A percentile compares a stretch with the other conserved stretches of the same genome.
Conservation (phyloP, 1,140 invertebrate genomes). For the Thaumatotibia leucotreta region DNA sequence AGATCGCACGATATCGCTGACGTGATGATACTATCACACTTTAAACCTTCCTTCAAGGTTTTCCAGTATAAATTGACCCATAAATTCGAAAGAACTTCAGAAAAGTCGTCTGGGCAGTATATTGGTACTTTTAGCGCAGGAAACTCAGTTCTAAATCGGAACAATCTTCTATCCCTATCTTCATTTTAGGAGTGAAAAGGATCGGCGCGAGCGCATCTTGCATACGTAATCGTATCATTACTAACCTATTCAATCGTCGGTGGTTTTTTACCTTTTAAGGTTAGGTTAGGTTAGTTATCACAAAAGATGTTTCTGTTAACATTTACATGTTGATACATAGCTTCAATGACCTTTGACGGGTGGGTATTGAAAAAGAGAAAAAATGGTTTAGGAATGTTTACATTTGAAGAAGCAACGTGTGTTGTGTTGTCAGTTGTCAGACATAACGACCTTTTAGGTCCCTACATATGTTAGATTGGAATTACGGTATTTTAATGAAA, state of each 20-base stretch:
- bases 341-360: neutral
- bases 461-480: too few species aligned
- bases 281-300: neutral
- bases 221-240: slow-evolving; percentile 3
- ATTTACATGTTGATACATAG: neutral
- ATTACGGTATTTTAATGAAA: too few species aligned
- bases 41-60: neutral
- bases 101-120: neutral
- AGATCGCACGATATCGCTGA: slow-evolving; percentile 7
- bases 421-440: too few species aligned
- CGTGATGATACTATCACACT: neutral
- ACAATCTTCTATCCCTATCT: neutral
- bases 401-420: too few species aligned
- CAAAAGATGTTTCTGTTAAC: neutral
- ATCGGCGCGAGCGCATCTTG: neutral
- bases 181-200: neutral
- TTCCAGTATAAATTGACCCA: neutral
- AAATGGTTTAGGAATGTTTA: neutral
- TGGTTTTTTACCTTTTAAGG: neutral
- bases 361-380: neutral
- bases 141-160: neutral
- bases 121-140: neutral
- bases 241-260: neutral
- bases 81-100: neutral
- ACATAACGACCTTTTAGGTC: too few species aligned